A percentile compares a stretch with the other conserved stretches of the same genome.
phyloP scores from a whole-genome alignment of 1,140 invertebrate genomes.

The Drosophila sproati region DNA sequence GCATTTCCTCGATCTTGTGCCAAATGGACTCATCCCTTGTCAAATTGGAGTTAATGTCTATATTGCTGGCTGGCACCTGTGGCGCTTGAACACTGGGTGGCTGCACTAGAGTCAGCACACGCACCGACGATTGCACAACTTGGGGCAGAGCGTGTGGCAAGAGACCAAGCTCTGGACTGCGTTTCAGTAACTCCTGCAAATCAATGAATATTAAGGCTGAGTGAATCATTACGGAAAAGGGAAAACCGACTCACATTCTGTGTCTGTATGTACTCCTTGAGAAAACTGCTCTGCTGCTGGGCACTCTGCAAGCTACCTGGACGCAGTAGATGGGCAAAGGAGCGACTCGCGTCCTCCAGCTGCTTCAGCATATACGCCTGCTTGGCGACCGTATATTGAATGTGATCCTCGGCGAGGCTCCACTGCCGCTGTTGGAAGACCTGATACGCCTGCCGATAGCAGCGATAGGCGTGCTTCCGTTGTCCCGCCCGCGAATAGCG shows the following conservation, averaged over 20 bases:
- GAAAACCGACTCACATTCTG: constrained; percentile 84
- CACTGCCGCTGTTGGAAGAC: constrained; percentile 91
- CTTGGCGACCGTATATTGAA: constrained; percentile 96
- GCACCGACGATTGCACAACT: constrained; percentile 74
- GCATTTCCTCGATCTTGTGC: constrained; percentile 91
- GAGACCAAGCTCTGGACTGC: constrained; percentile 72
- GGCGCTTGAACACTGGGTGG: constrained; percentile 85
- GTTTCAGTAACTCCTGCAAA: constrained; percentile 68
- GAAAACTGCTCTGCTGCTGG: constrained; percentile 92
- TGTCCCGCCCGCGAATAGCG: constrained; percentile 96
- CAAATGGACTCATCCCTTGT: constrained; percentile 86
- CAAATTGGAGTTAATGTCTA: constrained; percentile 85
- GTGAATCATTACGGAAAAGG: not conserved
- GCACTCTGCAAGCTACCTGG: constrained; percentile 90
- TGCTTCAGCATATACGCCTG: constrained; percentile 93
- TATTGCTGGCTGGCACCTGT: constrained; percentile 89
- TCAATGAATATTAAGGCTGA: not conserved
- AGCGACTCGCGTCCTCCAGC: constrained; percentile 90
- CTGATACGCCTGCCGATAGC: constrained; percentile 96
- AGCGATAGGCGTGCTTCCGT: constrained; percentile 94
- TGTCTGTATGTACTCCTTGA: constrained; percentile 94
- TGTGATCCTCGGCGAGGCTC: constrained; percentile 97
- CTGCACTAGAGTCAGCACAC: constrained; percentile 75
- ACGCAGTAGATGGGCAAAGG: constrained; percentile 92
- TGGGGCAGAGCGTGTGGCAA: constrained; percentile 77